Base-by-base conservation (phyloP, 2,888 invertebrate species). In the Bugulina stolonifera region DNA sequence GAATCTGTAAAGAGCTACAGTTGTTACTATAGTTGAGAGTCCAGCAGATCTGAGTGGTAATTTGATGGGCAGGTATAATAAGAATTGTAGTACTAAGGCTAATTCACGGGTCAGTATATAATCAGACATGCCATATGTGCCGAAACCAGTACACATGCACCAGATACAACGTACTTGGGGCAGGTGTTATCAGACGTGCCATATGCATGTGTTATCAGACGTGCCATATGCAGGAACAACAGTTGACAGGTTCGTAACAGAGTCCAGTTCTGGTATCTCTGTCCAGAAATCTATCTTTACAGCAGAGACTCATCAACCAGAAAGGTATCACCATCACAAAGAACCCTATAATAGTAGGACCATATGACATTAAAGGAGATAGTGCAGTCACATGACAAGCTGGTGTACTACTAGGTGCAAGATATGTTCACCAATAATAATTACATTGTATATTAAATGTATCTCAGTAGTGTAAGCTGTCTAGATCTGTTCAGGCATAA, bases 151-250 rank as follows among this genome's bases (percentile, higher is more conserved):
- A n/a, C n/a, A n/a, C n/a, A n/a, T n/a, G n/a, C n/a, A n/a, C n/a
- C n/a, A n/a, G n/a, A n/a, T n/a, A n/a, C n/a, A n/a, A n/a, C n/a
- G n/a, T n/a, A n/a, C n/a, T n/a, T n/a, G n/a, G n/a, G n/a, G n/a
- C n/a, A n/a, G n/a, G n/a, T n/a, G n/a, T n/a, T n/a, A n/a, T 18
- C 43, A 43, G 43, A 43, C 72, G 58, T 71, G 70, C 54, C 73
- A 71, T 71, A 71, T 71, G 69, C 43, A 70, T 64, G 54, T 70
- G 57, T 35, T 72, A 73, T 74, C 52, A 82, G 52, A 82, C 78
- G 74, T 82, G 82, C 82, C 82, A 82, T n/a, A 82, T 73, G 73
- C 81, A 82, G 0, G 79, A 77, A 73, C 82, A 82, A 73, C 82
- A 82, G 29, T 76, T 79, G 54, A 79, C 80, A 3, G 82, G 81